These are phyloP conservation scores for Ectemnius continuus DNA, from an alignment of 2,888 invertebrate genomes.

Conservation along the genomic window DNA sequence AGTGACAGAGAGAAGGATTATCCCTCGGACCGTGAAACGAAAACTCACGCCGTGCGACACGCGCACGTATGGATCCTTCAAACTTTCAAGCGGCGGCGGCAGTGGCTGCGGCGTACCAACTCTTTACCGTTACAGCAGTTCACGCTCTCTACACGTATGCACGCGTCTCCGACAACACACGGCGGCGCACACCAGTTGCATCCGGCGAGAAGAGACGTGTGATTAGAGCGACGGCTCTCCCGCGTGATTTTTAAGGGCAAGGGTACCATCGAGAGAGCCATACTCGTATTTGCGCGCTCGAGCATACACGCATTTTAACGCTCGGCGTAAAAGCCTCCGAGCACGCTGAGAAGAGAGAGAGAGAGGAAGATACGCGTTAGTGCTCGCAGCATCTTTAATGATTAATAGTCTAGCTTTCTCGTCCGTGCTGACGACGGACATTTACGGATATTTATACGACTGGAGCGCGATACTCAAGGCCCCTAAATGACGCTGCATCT, in stretches of 20 bases:
- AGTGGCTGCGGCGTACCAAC: slow-evolving; percentile 27
- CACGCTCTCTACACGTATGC: not conserved
- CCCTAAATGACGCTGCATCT: slow-evolving; percentile 59
- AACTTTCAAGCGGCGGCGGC: slow-evolving; percentile 60
- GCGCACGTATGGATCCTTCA: slow-evolving; percentile 52
- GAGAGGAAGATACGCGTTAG: not conserved
- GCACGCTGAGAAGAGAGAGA: too few species aligned
- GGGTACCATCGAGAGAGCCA: not conserved
- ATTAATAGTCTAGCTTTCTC: slow-evolving; percentile 70
- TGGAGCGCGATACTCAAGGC: slow-evolving; percentile 41
- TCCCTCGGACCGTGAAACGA: slow-evolving; percentile 69
- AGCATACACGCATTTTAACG: too few species aligned
- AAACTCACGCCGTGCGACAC: slow-evolving; percentile 63
- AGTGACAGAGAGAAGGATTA: slow-evolving; percentile 67
- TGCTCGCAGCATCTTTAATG: slow-evolving; percentile 68
- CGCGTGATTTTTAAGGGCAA: not conserved
- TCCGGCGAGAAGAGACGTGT: not conserved
- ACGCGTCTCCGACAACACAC: not conserved
- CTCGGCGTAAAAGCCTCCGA: too few species aligned
- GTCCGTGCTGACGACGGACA: slow-evolving; percentile 66
- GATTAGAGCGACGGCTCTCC: not conserved
- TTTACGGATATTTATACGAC: slow-evolving; percentile 72
- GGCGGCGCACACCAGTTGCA: slow-evolving; percentile 2
- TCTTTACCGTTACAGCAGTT: slow-evolving; percentile 72
- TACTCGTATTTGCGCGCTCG: not conserved